Evolutionary conservation across 2,113 vertebrate species (phyloP), one percentile per base, ranked within the genome.

Genomic region (Laticauda colubrina): DNA sequence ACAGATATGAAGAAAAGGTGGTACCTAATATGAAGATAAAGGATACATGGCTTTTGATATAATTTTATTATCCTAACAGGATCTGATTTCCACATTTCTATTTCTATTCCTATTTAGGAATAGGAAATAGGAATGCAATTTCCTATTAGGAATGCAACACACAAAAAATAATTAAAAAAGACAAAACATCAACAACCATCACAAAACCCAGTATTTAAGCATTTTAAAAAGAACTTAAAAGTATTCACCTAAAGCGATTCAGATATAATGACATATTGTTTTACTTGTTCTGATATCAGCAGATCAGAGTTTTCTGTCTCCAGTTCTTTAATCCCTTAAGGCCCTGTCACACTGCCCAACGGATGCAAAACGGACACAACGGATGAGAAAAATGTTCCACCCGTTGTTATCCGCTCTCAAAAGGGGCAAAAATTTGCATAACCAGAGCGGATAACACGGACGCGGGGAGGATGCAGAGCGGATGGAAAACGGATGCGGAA

Each of bases 1-100:
- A 96, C 94, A 1, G 95, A 96, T 97, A 96, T 89, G 94, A 97
- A 94, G 93, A 98, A 96, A 97, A 98, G 97, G 98, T 98, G 97
- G 96, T 95, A 97, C 94, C 92, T 97, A 96, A 97, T 96, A 96
- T 94, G 94, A 96, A 97, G 97, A 96, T 96, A 97, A 97, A 96
- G 94, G 95, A 95, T 97, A 95, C 95, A 93, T 95, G 90, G 93
- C 91, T 96, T 95, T 97, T 61, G 20, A 89, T 91, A 86, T 92
- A 97, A 96, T 96, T 97, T 96, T 59, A 91, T 95, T 96, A 64
- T 1, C 93, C 88, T 39, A 93, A 93, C 96, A 95, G 95, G 34
- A 34, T 75, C 29, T n/a, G 18, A 34, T n/a, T 69, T 69, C 61
- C 11, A 69, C n/a, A 51, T 51, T 51, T 51, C 48, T 51, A 51